These are phyloP conservation scores for Oreochromis tanganicae DNA, from an alignment of 2,113 vertebrate species.

Conservation along the genomic window DNA sequence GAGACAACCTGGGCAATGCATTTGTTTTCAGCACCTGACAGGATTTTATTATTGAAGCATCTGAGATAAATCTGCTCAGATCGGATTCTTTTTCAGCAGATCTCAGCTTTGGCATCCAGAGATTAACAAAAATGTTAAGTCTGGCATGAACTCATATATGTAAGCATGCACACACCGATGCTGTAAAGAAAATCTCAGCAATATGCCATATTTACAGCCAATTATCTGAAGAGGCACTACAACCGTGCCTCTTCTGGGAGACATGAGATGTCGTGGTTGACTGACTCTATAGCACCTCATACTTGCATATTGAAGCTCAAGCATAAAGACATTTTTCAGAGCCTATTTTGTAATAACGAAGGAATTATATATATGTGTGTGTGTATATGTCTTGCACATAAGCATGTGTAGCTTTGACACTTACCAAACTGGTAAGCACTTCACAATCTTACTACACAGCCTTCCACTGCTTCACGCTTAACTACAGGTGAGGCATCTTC, in stretches of 20 bases:
- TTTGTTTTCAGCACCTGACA: background rate
- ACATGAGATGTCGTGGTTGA: background rate
- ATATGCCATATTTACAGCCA: slow-evolving; percentile 6
- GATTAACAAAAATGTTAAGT: slow-evolving; percentile 15
- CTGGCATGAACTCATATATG: slow-evolving; percentile 25
- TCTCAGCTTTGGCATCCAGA: background rate
- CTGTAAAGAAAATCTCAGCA: background rate
- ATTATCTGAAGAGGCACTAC: slow-evolving; percentile 22
- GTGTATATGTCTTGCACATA: background rate
- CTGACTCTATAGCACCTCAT: background rate
- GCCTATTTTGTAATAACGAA: background rate
- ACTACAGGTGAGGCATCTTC: background rate
- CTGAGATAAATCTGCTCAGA: background rate
- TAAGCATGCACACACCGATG: background rate
- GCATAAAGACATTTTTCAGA: background rate
- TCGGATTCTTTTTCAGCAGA: background rate
- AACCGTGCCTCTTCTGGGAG: background rate
- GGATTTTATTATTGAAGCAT: background rate
- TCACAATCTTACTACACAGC: background rate
- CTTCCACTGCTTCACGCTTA: background rate
- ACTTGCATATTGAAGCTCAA: background rate
- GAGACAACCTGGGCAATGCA: background rate
- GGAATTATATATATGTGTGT: background rate
- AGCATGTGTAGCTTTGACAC: background rate
- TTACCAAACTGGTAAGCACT: background rate